These are phyloP conservation scores for Gymnorhina tibicen DNA, from an alignment of 2,113 vertebrate species.

Conservation along the genomic window DNA sequence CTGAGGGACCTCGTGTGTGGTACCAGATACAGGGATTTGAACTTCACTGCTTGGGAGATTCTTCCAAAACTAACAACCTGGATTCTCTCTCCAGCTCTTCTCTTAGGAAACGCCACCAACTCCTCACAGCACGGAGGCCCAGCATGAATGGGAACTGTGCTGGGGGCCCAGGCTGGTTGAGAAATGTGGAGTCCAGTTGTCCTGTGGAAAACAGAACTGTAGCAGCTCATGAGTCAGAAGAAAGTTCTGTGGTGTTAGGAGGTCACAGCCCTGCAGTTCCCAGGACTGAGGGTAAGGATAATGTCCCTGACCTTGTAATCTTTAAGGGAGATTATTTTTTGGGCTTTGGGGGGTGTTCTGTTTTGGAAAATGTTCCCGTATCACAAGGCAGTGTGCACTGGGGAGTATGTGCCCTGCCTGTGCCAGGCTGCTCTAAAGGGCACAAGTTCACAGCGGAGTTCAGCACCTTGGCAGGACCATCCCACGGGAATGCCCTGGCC, in stretches of 20 bases:
- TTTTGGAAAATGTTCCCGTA: background rate
- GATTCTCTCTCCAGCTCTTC: constrained; percentile 40
- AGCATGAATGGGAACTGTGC: constrained; percentile 65
- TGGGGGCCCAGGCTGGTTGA: constrained; percentile 44
- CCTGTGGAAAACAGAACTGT: constrained; percentile 23
- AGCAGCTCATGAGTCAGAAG: constrained; percentile 45
- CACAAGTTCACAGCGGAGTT: background rate
- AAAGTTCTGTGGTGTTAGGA: constrained; percentile 7
- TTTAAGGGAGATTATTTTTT: background rate
- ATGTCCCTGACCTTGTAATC: background rate
- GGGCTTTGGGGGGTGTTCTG: background rate
- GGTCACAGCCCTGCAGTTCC: constrained; percentile 23
- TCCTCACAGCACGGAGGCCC: constrained; percentile 6
- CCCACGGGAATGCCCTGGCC: background rate
- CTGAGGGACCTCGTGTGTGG: background rate
- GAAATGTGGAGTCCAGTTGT: constrained; percentile 41
- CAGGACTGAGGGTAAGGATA: constrained; percentile 63
- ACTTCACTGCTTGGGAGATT: background rate
- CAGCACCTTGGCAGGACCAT: background rate
- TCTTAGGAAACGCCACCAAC: constrained; percentile 17
- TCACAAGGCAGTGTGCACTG: background rate
- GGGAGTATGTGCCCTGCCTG: background rate
- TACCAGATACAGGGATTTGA: background rate
- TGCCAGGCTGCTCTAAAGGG: background rate
- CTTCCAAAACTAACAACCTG: background rate